Percentiles rank a stretch among this genome's conserved stretches.
phyloP scores from a whole-genome alignment of 2,797 vertebrate genomes.

The Tinamus major region DNA sequence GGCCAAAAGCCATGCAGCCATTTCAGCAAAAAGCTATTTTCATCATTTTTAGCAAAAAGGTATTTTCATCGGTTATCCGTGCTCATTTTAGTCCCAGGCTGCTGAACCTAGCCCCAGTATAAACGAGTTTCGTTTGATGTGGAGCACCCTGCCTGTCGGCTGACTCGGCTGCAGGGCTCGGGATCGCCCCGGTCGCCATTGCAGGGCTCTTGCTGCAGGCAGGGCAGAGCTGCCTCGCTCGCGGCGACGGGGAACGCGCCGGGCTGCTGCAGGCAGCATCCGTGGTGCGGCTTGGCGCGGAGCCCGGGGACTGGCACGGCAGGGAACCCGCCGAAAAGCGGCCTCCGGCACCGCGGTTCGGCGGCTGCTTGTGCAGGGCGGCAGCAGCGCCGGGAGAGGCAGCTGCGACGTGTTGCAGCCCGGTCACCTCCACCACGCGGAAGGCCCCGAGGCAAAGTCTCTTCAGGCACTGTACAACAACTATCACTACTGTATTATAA shows the following conservation, averaged over 20 bases:
- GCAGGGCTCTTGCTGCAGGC: neutral
- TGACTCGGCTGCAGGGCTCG: neutral
- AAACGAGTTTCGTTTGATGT: neutral
- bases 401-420: neutral
- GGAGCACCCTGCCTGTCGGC: neutral
- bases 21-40: rapidly evolving
- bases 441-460: neutral
- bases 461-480: neutral
- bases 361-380: neutral
- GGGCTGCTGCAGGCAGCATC: neutral
- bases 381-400: neutral
- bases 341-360: neutral
- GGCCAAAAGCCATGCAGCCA: neutral
- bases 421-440: neutral
- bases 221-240: neutral
- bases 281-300: neutral
- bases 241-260: neutral
- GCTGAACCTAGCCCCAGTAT: neutral
- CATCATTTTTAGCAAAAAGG: neutral
- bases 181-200: neutral
- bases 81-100: neutral
- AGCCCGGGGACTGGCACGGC: neutral
- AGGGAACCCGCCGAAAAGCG: neutral
- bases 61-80: neutral
- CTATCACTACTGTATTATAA: too few species aligned